A percentile compares a stretch with the other conserved stretches of the same genome.
phyloP scores from a whole-genome alignment of 2,888 invertebrate species.

The Tribolium freemani region DNA sequence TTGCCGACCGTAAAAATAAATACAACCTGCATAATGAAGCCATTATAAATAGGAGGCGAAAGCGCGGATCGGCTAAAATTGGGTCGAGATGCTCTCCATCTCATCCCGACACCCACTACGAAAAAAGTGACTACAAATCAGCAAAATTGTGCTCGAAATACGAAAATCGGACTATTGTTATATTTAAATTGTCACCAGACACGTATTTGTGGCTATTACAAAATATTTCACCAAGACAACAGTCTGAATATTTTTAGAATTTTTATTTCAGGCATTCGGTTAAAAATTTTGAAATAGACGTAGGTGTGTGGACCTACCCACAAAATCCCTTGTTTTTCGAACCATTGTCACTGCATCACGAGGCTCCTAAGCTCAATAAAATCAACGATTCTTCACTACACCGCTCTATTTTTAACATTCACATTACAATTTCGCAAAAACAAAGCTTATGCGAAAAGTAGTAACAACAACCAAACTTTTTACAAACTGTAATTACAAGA shows the following conservation, averaged over 20 bases:
- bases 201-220: conserved; percentile 13
- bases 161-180: background rate
- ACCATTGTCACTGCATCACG: background rate
- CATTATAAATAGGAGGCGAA: conserved; percentile 54
- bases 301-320: conserved; percentile 32
- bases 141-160: background rate
- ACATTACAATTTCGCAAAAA: background rate
- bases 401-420: background rate
- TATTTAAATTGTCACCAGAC: conserved; percentile 2
- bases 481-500: background rate
- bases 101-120: background rate
- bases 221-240: conserved; percentile 25
- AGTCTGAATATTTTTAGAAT: conserved; percentile 29
- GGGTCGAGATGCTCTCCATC: conserved; percentile 5
- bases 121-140: background rate
- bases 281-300: conserved; percentile 32
- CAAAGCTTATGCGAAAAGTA: background rate
- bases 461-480: background rate
- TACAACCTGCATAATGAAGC: conserved; percentile 53
- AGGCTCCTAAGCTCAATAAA: background rate
- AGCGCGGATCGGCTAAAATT: conserved; percentile 28
- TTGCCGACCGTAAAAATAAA: conserved; percentile 28
- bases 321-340: conserved; percentile 6
- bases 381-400: background rate
- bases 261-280: conserved; percentile 31